Evolutionary conservation across 2,888 invertebrate genomes (phyloP).

Genomic region (Drosophila pullipes): DNA sequence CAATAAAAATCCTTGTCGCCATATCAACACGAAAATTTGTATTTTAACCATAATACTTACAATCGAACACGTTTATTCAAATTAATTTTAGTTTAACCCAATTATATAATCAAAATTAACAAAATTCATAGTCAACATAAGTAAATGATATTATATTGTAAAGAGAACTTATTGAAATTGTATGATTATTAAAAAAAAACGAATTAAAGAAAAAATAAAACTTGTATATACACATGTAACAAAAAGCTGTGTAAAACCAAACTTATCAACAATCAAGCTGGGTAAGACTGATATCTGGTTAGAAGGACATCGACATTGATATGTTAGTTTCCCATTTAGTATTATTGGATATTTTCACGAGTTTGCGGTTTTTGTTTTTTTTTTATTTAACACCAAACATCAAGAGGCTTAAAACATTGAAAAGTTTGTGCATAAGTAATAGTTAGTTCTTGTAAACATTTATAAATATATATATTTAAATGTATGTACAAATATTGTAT

Average conservation of each 20-base stretch:
- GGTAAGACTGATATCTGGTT: not conserved
- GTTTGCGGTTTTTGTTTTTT: constrained; percentile 16
- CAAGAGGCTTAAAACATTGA: constrained; percentile 74
- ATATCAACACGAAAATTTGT: constrained; percentile 75
- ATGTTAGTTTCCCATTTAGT: not conserved
- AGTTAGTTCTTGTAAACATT: constrained; percentile 42
- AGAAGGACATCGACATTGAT: too few species aligned
- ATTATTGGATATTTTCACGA: not conserved
- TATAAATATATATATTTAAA: constrained; percentile 32
- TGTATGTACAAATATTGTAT: not conserved
- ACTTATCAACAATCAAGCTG: not conserved
- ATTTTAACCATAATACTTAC: constrained; percentile 57
- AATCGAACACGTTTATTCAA: constrained; percentile 50
- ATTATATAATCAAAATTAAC: constrained; percentile 60
- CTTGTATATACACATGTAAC: constrained; percentile 64
- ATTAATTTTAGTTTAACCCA: constrained; percentile 62
- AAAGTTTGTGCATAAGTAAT: constrained; percentile 39
- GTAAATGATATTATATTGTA: constrained; percentile 71
- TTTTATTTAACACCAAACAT: constrained; percentile 75
- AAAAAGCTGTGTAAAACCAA: constrained; percentile 1
- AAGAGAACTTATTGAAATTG: constrained; percentile 74
- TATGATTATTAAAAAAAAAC: constrained; percentile 55
- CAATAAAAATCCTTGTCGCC: constrained; percentile 64
- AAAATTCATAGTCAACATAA: constrained; percentile 72
- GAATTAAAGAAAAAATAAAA: constrained; percentile 59